Percentiles rank a stretch among this genome's conserved stretches.
Conservation (phyloP, 2,888 invertebrate species). For the Eumerus sabulonum region DNA sequence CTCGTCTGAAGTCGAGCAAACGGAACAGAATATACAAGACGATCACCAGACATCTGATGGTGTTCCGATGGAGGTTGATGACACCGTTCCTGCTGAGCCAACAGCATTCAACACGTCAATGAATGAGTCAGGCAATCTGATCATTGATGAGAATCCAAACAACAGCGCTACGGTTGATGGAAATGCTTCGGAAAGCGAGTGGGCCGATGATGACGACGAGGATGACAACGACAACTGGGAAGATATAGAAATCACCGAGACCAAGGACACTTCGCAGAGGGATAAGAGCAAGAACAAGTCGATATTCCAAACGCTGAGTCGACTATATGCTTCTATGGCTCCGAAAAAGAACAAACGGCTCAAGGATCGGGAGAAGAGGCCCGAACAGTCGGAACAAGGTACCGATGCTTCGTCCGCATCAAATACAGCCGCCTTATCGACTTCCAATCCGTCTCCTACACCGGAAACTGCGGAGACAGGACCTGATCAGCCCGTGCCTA, state of each 20-base stretch:
- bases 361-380: constrained; percentile 9
- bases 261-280: constrained; percentile 30
- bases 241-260: constrained; percentile 73
- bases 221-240: constrained; percentile 74
- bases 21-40: neutral
- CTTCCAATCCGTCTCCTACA: constrained; percentile 1
- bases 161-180: constrained; percentile 15
- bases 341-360: constrained; percentile 42
- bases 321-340: constrained; percentile 62
- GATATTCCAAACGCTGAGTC: constrained; percentile 70
- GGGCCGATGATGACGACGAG: constrained; percentile 33
- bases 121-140: constrained; percentile 36
- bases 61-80: neutral
- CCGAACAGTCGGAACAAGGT: neutral
- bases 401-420: no score
- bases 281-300: constrained; percentile 69
- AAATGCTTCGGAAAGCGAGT: constrained; percentile 40
- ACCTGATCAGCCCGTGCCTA: neutral
- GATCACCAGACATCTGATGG: neutral
- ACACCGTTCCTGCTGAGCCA: neutral
- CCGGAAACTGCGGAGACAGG: constrained; percentile 8
- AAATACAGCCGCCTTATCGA: no score
- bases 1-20: constrained; percentile 49
- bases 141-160: constrained; percentile 47
- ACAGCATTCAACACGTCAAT: constrained; percentile 18